Base-by-base conservation (phyloP, 2,888 invertebrate genomes). In the Dioctria linearis region DNA sequence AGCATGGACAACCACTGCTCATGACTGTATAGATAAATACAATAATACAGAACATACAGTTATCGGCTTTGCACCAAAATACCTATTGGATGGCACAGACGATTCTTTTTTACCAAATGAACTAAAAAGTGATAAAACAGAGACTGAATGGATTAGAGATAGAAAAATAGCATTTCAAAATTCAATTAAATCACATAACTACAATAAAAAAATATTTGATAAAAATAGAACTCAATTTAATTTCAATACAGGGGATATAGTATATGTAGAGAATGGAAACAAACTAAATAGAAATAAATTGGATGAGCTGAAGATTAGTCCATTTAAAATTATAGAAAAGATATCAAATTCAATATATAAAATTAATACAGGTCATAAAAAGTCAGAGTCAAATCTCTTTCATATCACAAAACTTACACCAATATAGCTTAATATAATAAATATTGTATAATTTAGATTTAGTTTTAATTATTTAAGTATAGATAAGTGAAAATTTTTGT, bases 281-380 rank as follows among this genome's bases (percentile, higher is more conserved):
- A 67, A n/a, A 67, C n/a, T 67, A n/a, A 67, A 65, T 40, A 37
- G 66, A n/a, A 65, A 65, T n/a, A 65, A 65, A 37, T n/a, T 65
- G 39, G 66, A 65, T 25, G 67, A 67, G 40, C 40, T 67, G 43
- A 75, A 37, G 51, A 73, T 80, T 61, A 51, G 80, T 11, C 75
- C 73, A 49, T 79, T 65, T 40, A 40, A 69, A 80, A 82, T 80
- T 39, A 25, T 61, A 42, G 75, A 59, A 42, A 79, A 82, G 61
- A 46, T 80, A 2, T 80, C 78, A 78, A 78, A 82, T 65, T 51
- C 78, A 46, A 80, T 80, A 11, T 80, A 78, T 37, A 61, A 73
- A 39, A 51, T 80, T 71, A 71, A 79, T n/a, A 80, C 79, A 3
- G 80, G 51, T 5, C 67, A 69, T 13, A 82, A 59, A 11, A 69